Percentiles rank a stretch among this genome's conserved stretches.
These are phyloP conservation scores for Lasioglossum malachurum DNA, from an alignment of 2,888 invertebrate genomes.

Conservation along the genomic window DNA sequence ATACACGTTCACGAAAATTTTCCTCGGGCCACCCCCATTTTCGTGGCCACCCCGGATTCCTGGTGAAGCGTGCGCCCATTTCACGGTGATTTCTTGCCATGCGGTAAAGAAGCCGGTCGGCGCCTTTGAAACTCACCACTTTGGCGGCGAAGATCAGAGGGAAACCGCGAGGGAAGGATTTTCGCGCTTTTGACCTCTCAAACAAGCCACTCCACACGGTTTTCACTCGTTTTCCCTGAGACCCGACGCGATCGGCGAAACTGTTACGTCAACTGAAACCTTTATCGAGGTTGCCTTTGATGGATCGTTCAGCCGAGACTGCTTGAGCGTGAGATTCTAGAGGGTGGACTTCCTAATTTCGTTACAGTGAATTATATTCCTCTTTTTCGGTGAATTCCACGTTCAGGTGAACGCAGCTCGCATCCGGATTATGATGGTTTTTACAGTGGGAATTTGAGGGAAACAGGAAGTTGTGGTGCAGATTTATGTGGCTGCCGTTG, in stretches of 20 bases:
- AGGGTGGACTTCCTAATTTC: conserved; percentile 58
- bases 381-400: conserved; percentile 3
- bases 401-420: conserved; percentile 16
- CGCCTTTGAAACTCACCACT: conserved; percentile 76
- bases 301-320: conserved; percentile 35
- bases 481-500: conserved; percentile 43
- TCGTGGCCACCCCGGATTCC: conserved; percentile 61
- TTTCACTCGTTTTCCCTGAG: conserved; percentile 45
- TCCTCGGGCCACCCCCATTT: conserved; percentile 54
- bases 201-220: conserved; percentile 47
- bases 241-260: conserved; percentile 4
- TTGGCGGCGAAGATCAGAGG: conserved; percentile 77
- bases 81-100: conserved; percentile 63
- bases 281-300: conserved; percentile 30
- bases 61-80: conserved; percentile 68
- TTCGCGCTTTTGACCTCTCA: conserved; percentile 81
- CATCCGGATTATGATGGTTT: conserved; percentile 48
- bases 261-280: conserved; percentile 24
- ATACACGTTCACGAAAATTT: conserved; percentile 42
- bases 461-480: conserved; percentile 55
- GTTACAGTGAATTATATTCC: conserved; percentile 22
- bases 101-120: conserved; percentile 51
- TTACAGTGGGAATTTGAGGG: conserved; percentile 62
- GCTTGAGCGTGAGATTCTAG: conserved; percentile 50
- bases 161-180: conserved; percentile 76